These are phyloP conservation scores for Leontocebus nigricollis DNA, from an alignment of 2,797 vertebrate genomes.

Conservation along the genomic window DNA sequence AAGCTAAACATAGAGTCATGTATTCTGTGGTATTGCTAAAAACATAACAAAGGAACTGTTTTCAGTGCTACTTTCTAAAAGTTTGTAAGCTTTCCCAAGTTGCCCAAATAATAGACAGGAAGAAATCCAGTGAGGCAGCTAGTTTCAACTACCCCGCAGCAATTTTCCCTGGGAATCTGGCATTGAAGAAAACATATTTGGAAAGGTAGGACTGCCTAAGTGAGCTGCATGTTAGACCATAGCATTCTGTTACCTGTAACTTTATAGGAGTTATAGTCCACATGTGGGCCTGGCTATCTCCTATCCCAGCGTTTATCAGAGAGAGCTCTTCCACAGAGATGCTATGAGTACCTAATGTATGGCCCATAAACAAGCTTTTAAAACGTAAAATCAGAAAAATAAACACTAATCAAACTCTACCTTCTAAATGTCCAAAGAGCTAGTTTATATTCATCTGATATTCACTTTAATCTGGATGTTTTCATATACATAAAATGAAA, in stretches of 20 bases:
- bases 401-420: neutral
- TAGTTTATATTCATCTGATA: neutral
- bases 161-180: neutral
- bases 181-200: neutral
- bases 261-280: neutral
- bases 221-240: neutral
- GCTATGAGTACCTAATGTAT: neutral
- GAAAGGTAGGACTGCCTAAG: neutral
- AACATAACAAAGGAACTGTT: slow-evolving; percentile 24
- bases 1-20: neutral
- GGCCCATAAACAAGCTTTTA: neutral
- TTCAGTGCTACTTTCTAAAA: slow-evolving; percentile 12
- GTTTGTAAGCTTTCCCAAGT: slow-evolving; percentile 2
- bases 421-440: neutral
- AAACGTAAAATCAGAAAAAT: slow-evolving; percentile 42
- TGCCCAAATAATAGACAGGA: slow-evolving; percentile 12
- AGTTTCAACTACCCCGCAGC: neutral
- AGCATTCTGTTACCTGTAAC: neutral
- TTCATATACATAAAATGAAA: slow-evolving; percentile 31
- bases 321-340: neutral
- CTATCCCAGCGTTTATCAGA: neutral
- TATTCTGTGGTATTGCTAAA: neutral
- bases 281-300: neutral
- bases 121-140: neutral
- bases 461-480: neutral